Evolutionary conservation across 2,888 invertebrate genomes (phyloP), one percentile per base, ranked within the genome.

Genomic region (Desoria tigrina): DNA sequence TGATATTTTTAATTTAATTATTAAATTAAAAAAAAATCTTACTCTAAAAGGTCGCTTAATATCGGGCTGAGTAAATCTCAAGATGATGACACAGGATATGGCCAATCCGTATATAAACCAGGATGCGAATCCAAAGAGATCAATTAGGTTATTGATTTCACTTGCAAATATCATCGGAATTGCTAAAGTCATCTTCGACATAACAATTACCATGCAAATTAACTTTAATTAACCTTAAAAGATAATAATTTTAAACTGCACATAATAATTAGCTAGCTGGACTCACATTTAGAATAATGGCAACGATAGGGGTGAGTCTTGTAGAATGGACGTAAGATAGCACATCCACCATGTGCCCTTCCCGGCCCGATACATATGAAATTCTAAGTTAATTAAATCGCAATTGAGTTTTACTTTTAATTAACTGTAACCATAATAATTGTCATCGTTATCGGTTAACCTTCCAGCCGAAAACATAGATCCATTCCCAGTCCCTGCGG

Each of bases 41-140:
- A 90, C 90, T 88, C 92, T 95, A 80, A 95, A 96, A 66, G 95
- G 95, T 82, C 96, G 84, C 69, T 90, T 90, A 79, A 90, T 89
- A 81, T 94, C 90, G 66, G 92, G 92, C 82, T 91, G 90, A 73
- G 94, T 95, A 79, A 84, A 87, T 79, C 96, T 85, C 89, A 97
- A 90, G 65, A 95, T 90, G 78, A 97, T 87, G 61, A 96, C 84
- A 14, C 95, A 93, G 70, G 92, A 80, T 93, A 96, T 94, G 50
- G 95, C 87, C 74, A 92, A 90, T 27, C 96, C 96, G 80, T 96
- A 97, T 83, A 96, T 95, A 78, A 96, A 92, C 96, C 96, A 96
- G 45, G 94, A 95, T 61, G 95, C 94, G 82, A 96, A 97, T 79
- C 94, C 95, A 85, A 96, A 96, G 86, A 96, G 95, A 81, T 95